Evolutionary conservation across 1,140 invertebrate species (phyloP).

Genomic region (Monochamus saltuarius): DNA sequence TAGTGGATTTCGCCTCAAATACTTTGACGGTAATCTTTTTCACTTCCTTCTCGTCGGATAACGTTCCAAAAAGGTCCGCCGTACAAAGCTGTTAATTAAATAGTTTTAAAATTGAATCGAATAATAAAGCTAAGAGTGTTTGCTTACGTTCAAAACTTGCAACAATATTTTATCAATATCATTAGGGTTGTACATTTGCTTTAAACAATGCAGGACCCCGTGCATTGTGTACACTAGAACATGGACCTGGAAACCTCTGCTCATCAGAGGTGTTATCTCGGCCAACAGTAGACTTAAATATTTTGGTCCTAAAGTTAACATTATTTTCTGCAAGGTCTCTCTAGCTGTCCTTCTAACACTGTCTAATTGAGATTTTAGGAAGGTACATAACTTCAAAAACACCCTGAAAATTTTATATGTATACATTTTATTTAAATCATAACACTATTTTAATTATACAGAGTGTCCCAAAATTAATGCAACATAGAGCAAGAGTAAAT

Average conservation of each 20-base stretch:
- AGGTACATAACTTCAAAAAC: constrained; percentile 85
- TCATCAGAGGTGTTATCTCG: constrained; percentile 80
- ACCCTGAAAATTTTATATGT: constrained; percentile 60
- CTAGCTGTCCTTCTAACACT: constrained; percentile 82
- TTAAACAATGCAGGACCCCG: constrained; percentile 73
- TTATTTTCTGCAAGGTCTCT: constrained; percentile 87
- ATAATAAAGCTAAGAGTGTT: constrained; percentile 1
- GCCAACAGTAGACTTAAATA: constrained; percentile 78
- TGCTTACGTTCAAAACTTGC: constrained; percentile 74
- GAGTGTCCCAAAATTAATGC: too few species aligned
- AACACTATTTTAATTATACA: too few species aligned
- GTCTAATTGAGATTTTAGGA: constrained; percentile 85
- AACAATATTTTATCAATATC: constrained; percentile 79
- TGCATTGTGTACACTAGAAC: constrained; percentile 89
- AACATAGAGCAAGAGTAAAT: too few species aligned
- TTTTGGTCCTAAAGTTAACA: constrained; percentile 78
- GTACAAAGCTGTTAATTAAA: constrained; percentile 65
- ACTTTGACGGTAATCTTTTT: constrained; percentile 77
- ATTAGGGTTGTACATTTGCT: constrained; percentile 62
- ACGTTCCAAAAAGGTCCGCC: constrained; percentile 84
- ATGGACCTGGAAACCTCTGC: constrained; percentile 90
- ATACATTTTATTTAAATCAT: background rate
- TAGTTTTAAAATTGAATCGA: background rate
- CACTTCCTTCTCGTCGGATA: constrained; percentile 91
- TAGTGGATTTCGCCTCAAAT: constrained; percentile 79